A percentile compares a stretch with the other conserved stretches of the same genome.
Conservation (phyloP, 2,113 vertebrate genomes). For the Laticauda laticaudata region DNA sequence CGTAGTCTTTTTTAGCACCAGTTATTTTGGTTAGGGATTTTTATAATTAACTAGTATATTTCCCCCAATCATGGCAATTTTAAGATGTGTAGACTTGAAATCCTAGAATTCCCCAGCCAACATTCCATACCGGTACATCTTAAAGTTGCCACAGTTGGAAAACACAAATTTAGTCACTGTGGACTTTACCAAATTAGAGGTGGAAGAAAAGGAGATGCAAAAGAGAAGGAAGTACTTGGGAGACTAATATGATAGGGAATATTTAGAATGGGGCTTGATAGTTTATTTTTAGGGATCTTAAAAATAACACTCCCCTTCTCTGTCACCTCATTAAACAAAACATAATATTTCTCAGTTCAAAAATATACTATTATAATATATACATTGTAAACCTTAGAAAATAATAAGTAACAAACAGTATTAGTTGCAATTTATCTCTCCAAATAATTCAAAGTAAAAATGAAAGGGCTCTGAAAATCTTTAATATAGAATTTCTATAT, state of each 20-base stretch:
- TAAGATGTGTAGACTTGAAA: not conserved
- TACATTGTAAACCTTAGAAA: not conserved
- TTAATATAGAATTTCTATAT: not conserved
- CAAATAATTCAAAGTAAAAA: not conserved
- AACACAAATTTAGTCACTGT: not conserved
- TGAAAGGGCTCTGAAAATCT: not conserved
- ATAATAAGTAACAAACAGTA: not conserved
- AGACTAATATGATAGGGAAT: conserved; percentile 55
- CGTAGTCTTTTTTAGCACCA: conserved; percentile 61
- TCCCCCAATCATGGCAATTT: not conserved
- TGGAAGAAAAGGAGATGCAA: conserved; percentile 14
- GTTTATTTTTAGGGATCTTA: conserved; percentile 37
- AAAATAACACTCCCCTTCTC: not conserved
- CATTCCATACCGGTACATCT: not conserved
- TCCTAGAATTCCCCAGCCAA: not conserved
- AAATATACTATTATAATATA: not conserved
- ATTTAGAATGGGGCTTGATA: conserved; percentile 25
- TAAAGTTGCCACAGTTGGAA: not conserved
- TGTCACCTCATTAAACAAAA: not conserved
- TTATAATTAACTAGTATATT: conserved; percentile 1
- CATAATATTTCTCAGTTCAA: not conserved
- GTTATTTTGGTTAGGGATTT: conserved; percentile 35
- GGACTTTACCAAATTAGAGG: conserved; percentile 23
- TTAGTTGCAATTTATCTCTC: not conserved
- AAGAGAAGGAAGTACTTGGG: conserved; percentile 54